Evolutionary conservation across 2,797 vertebrate species (phyloP).

Genomic region (Clarias platycephalus): DNA sequence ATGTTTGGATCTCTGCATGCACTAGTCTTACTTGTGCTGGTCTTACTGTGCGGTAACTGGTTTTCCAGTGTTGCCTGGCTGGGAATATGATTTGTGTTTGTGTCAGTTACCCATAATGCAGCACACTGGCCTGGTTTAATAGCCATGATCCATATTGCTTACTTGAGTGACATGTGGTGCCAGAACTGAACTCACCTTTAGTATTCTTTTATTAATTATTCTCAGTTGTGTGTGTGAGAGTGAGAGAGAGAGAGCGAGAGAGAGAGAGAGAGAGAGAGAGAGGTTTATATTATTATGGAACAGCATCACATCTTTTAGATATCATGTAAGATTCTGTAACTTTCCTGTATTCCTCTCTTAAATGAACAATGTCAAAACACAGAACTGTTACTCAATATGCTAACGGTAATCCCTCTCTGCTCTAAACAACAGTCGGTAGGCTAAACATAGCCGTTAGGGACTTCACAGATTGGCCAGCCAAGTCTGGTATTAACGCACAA

Average conservation of each 20-base stretch:
- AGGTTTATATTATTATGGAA: neutral
- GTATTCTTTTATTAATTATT: slow-evolving; percentile 32
- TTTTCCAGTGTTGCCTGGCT: slow-evolving; percentile 11
- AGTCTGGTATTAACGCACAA: slow-evolving; percentile 37
- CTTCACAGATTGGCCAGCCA: slow-evolving; percentile 45
- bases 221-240: neutral
- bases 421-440: slow-evolving; percentile 37
- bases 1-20: slow-evolving; percentile 8
- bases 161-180: slow-evolving; percentile 27
- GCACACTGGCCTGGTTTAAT: slow-evolving; percentile 38
- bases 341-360: slow-evolving; percentile 2
- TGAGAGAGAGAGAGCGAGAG: neutral
- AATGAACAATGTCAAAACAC: slow-evolving; percentile 1
- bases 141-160: slow-evolving; percentile 35
- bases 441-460: slow-evolving; percentile 45
- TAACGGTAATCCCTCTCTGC: slow-evolving; percentile 26
- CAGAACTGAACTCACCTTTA: slow-evolving; percentile 37
- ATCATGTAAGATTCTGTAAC: neutral
- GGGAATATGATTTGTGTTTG: slow-evolving; percentile 39
- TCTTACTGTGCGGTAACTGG: neutral
- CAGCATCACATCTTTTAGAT: neutral
- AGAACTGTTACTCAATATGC: slow-evolving; percentile 33
- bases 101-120: slow-evolving; percentile 33
- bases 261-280: neutral
- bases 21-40: slow-evolving; percentile 30